Conservation (phyloP, 2,888 invertebrate species). For the Hypolimnas misippus region DNA sequence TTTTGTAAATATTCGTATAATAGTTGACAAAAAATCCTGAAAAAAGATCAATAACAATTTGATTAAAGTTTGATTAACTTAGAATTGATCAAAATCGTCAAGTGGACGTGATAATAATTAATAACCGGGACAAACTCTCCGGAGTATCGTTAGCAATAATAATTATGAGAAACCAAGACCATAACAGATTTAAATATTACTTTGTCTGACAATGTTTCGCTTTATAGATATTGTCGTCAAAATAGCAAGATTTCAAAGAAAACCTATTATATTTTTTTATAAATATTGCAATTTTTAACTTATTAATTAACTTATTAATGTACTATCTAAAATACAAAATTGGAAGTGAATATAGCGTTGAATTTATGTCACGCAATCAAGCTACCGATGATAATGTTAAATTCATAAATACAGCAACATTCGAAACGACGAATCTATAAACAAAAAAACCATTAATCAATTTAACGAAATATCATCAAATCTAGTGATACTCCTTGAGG, state of each 20-base stretch:
- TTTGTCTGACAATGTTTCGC: not conserved
- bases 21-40: too few species aligned
- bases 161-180: not conserved
- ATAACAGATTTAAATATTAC: not conserved
- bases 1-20: too few species aligned
- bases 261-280: too few species aligned
- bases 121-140: not conserved
- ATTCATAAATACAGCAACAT: not conserved
- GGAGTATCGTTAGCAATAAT: not conserved
- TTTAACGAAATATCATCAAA: conserved; percentile 23
- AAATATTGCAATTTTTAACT: too few species aligned
- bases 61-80: not conserved
- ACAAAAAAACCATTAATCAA: conserved; percentile 32
- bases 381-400: too few species aligned
- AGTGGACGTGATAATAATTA: conserved; percentile 2
- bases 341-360: too few species aligned
- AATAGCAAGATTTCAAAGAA: too few species aligned
- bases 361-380: too few species aligned
- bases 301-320: too few species aligned
- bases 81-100: conserved; percentile 1
- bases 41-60: not conserved
- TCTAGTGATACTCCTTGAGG: conserved; percentile 50
- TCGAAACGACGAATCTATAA: conserved; percentile 13
- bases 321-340: too few species aligned
- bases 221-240: not conserved